Evolutionary conservation across 2,888 invertebrate genomes (phyloP), one percentile per base, ranked within the genome.

Genomic region (Dastarcus helophoroides): DNA sequence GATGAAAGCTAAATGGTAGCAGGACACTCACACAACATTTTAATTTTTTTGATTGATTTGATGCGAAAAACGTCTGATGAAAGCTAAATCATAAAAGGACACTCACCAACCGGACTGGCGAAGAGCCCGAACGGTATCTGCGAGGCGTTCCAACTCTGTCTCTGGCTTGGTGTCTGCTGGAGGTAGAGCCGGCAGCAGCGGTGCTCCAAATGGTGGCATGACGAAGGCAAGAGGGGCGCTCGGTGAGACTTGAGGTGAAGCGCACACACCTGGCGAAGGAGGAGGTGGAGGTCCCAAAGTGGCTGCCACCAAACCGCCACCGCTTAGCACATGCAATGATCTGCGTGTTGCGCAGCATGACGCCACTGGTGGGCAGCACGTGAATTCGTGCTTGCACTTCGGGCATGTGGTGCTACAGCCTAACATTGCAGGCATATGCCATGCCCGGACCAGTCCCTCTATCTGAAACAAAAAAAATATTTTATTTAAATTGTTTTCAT

Each of bases 321-420:
- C 60, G 43, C 53, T 54, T 11, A 48, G 42, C 16, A 36, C 40
- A 14, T 41, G 41, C 16, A 44, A 28, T 8, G 45, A 42, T 14
- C 56, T 47, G 33, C 56, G 47, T 31, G 46, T 37, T 31, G 46
- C 41, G 46, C 54, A 49, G 41, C 50, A 49, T 48, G 39, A 41
- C 15, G 47, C 41, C 24, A 44, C 36, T 23, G 53, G 51, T 31
- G 48, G 44, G 42, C 57, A 57, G 54, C 60, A 61, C 55, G 58
- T 57, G 54, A 71, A 71, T 41, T 74, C 71, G 66, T 76, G 76
- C 56, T 72, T 68, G 65, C 79, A 79, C 62, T 76, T 75, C 38
- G 79, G 79, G 57, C 79, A 79, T 61, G 54, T 49, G 43, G 61
- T 54, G 64, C 65, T 56, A 68, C 71, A 68, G 63, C 72, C 71